These are phyloP conservation scores for Drosophila tristis DNA, from an alignment of 1,140 invertebrate species.

Conservation along the genomic window DNA sequence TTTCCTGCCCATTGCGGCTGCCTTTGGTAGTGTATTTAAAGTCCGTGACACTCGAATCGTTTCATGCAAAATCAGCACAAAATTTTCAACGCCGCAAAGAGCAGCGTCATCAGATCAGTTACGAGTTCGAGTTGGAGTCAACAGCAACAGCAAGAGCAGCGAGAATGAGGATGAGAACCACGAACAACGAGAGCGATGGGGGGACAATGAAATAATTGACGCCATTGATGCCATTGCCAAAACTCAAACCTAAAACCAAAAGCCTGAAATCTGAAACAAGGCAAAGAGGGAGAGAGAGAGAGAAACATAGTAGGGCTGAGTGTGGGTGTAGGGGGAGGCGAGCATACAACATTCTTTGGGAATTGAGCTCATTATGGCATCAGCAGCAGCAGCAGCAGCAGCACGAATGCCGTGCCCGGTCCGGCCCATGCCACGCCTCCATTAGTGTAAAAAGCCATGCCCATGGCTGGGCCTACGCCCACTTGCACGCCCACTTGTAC, in stretches of 20 bases:
- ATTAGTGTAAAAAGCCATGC: constrained; percentile 77
- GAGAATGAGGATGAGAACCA: constrained; percentile 7
- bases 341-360: constrained; percentile 72
- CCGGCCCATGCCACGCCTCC: constrained; percentile 60
- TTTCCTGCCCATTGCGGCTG: background rate
- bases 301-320: background rate
- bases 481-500: constrained; percentile 16
- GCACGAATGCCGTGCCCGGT: constrained; percentile 31
- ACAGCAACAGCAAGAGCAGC: constrained; percentile 25
- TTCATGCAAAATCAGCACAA: constrained; percentile 77
- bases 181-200: constrained; percentile 24
- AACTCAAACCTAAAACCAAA: constrained; percentile 30
- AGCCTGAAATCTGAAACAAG: constrained; percentile 42
- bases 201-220: constrained; percentile 80
- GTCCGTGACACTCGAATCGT: constrained; percentile 51
- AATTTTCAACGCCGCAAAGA: constrained; percentile 66
- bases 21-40: constrained; percentile 35
- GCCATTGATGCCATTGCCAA: constrained; percentile 41
- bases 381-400: constrained; percentile 29
- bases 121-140: constrained; percentile 29
- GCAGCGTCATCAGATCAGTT: constrained; percentile 81
- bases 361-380: constrained; percentile 82
- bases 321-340: background rate
- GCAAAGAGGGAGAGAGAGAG: background rate
- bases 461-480: constrained; percentile 49